A percentile compares a stretch with the other conserved stretches of the same genome.
Conservation (phyloP, 2,797 vertebrate species). For the Streptopelia turtur region DNA sequence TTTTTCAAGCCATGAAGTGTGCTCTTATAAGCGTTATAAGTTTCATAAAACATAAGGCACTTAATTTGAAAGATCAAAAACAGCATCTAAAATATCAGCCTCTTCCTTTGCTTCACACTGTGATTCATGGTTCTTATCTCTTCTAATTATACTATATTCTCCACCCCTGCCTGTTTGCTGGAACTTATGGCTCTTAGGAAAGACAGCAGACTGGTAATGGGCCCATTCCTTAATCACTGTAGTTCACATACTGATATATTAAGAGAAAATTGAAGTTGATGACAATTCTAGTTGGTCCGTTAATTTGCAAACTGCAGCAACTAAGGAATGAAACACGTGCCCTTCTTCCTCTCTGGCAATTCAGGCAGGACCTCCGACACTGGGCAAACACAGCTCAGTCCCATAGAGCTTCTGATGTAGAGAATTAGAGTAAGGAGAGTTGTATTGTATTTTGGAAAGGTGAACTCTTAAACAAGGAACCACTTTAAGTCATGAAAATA, state of each 20-base stretch:
- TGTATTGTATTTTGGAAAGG: not conserved
- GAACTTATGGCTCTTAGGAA: not conserved
- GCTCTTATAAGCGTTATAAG: not conserved
- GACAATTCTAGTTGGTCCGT: not conserved
- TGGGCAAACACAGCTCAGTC: not conserved
- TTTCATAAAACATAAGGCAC: not conserved
- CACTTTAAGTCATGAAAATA: not conserved
- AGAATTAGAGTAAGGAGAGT: not conserved
- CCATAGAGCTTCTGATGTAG: not conserved
- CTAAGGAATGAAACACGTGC: not conserved
- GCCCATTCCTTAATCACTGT: not conserved
- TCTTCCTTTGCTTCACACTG: constrained; percentile 26
- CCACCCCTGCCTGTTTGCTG: not conserved
- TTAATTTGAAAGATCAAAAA: constrained; percentile 26
- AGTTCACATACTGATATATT: not conserved
- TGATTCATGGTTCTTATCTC: constrained; percentile 13
- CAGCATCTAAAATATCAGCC: not conserved
- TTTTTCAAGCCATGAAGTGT: not conserved
- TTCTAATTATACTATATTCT: not conserved
- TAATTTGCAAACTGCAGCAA: not conserved
- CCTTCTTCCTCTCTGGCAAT: not conserved
- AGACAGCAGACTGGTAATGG: not conserved
- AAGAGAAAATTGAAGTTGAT: not conserved
- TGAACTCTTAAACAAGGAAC: not conserved
- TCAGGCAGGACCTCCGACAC: not conserved